Base-by-base conservation (phyloP, 2,113 vertebrate genomes). In the Phycodurus eques region DNA sequence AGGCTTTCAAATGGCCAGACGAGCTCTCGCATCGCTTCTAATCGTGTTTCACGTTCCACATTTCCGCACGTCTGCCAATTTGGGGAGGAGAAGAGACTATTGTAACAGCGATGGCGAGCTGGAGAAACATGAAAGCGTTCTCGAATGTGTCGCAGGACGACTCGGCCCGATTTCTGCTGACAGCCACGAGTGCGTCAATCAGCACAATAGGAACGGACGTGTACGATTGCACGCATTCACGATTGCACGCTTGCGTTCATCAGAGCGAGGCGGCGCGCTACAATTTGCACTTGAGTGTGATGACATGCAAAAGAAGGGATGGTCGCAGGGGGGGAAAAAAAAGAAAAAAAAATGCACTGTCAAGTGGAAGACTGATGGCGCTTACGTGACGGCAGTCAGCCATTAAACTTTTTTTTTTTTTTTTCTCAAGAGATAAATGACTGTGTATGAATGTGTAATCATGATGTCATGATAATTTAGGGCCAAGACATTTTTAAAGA, bases 291-390 rank as follows among this genome's bases (percentile, higher is more conserved):
- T 19, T 33, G 74, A 19, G 20, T 3, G 6, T 70, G 78, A 79
- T 80, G 70, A 39, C 70, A 84, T 87, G 68, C 72, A 80, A 78
- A 83, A 76, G 46, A 70, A 20, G 20, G 8, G 61, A 10, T 9
- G 35, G 5, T 19, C 2, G 14, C 15, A 27, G 33, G 27, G 10
- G 31, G 2, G 59, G 59, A n/a, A 54, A 7, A n/a, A 54, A 54
- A 9, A 54, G 2, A 39, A 64, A 15, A 33, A 49, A 74, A 63
- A 63, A 74, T 72, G 72, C 1, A 42, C 74, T 80, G 81, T 81
- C 57, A 54, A 66, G 71, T 75, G 68, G 63, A 83, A 73, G 83
- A 83, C 77, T 83, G 82, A 83, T 81, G 79, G 62, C 9, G 11
- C 22, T 70, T 57, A 57, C 12, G 57, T 74, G 61, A 77, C 70